These are phyloP conservation scores for Cryptotis parvus DNA, from an alignment of 2,113 vertebrate genomes.

Conservation along the genomic window DNA sequence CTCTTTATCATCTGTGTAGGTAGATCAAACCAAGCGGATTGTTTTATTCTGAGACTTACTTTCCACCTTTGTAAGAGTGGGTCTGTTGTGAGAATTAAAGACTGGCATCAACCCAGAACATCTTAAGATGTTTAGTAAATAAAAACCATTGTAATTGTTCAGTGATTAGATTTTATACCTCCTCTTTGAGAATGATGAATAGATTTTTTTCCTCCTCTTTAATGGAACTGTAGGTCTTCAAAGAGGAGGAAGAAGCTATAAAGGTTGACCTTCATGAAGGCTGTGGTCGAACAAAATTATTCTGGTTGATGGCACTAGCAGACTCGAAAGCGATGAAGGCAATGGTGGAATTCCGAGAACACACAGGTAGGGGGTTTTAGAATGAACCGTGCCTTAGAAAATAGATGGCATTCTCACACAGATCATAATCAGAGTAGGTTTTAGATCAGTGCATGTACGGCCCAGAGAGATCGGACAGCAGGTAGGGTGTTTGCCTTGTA, in stretches of 20 bases:
- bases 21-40: slow-evolving; percentile 5
- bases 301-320: slow-evolving; percentile 99
- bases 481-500: too few species aligned
- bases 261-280: slow-evolving; percentile 99
- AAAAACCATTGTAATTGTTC: not conserved
- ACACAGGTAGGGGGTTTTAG: slow-evolving; percentile 91
- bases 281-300: slow-evolving; percentile 98
- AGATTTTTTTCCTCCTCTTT: slow-evolving; percentile 52
- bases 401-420: not conserved
- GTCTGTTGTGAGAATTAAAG: not conserved
- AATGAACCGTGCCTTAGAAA: not conserved
- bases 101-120: not conserved
- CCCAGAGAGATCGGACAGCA: too few species aligned
- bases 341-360: slow-evolving; percentile 99
- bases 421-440: slow-evolving; percentile 1
- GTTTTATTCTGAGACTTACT: not conserved
- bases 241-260: slow-evolving; percentile 99
- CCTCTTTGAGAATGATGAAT: slow-evolving; percentile 9
- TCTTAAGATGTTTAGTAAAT: slow-evolving; percentile 41
- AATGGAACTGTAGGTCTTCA: slow-evolving; percentile 93
- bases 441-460: not conserved
- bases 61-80: not conserved
- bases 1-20: not conserved
- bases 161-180: slow-evolving; percentile 24
- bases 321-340: slow-evolving; percentile 99